Conservation (phyloP, 2,888 invertebrate genomes). For the Gastrophysa polygoni region DNA sequence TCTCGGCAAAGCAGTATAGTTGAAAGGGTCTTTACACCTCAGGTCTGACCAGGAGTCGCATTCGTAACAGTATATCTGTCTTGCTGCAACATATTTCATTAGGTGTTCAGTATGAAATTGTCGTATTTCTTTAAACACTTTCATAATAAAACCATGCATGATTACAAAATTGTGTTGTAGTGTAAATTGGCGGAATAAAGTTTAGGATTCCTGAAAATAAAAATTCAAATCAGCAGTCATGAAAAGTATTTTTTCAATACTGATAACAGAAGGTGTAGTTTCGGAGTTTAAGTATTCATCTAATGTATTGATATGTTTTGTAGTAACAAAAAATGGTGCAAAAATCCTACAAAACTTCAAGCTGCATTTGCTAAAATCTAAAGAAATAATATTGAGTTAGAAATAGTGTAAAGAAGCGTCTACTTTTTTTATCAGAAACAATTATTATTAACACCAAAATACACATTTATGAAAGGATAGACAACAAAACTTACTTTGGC, state of each 20-base stretch:
- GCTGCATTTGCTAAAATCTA: slow-evolving; percentile 28
- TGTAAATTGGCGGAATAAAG: not conserved
- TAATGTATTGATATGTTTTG: not conserved
- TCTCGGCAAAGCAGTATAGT: slow-evolving; percentile 85
- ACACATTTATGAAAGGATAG: slow-evolving; percentile 27
- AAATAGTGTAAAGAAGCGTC: slow-evolving; percentile 27
- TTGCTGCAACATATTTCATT: slow-evolving; percentile 63
- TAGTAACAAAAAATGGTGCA: not conserved
- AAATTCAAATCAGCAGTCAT: too few relatives aligned
- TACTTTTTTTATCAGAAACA: slow-evolving; percentile 34
- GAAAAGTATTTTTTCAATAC: too few relatives aligned
- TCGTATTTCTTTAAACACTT: not conserved
- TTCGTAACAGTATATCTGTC: slow-evolving; percentile 91
- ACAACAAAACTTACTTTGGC: slow-evolving; percentile 64
- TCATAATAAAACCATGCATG: not conserved
- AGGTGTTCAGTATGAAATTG: not conserved
- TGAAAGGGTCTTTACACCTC: slow-evolving; percentile 91
- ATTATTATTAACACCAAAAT: slow-evolving; percentile 36
- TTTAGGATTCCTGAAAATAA: not conserved
- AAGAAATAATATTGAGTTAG: slow-evolving; percentile 24
- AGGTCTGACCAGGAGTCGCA: slow-evolving; percentile 92
- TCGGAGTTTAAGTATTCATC: too few relatives aligned
- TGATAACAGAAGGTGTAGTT: too few relatives aligned
- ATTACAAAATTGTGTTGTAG: not conserved
- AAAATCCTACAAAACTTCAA: slow-evolving; percentile 16